phyloP scores from a whole-genome alignment of 2,888 invertebrate genomes.

The Gymnosoma rotundatum region DNA sequence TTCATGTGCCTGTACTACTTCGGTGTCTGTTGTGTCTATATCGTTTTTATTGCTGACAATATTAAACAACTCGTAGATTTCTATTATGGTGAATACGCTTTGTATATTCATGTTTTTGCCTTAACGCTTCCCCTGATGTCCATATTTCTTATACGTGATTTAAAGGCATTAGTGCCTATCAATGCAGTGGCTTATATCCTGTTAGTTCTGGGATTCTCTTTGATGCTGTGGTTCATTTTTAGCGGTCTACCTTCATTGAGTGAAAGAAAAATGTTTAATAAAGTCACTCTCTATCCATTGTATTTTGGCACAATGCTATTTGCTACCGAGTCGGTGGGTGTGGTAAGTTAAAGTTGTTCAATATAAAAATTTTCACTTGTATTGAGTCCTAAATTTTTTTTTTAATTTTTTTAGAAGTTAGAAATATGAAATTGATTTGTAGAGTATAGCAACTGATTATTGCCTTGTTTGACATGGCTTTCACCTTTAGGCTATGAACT shows the following conservation, averaged over 20 bases:
- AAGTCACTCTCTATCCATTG: slow-evolving; percentile 82
- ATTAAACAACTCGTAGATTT: slow-evolving; percentile 87
- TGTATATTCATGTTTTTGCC: background rate
- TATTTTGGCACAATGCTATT: background rate
- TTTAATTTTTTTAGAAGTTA: no score
- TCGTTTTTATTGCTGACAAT: slow-evolving; percentile 94
- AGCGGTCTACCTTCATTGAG: slow-evolving; percentile 73
- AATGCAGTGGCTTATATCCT: background rate
- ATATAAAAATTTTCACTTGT: background rate
- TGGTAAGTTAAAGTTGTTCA: background rate
- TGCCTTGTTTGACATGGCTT: no score
- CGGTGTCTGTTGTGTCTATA: slow-evolving; percentile 98
- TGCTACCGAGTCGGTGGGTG: background rate
- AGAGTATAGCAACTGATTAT: no score
- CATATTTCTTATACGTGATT: slow-evolving; percentile 86
- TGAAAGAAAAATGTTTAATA: slow-evolving; percentile 81
- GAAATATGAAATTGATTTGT: no score
- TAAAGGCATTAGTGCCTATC: slow-evolving; percentile 89
- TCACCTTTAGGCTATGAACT: no score
- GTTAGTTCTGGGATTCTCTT: background rate
- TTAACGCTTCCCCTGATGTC: background rate
- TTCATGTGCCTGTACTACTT: slow-evolving; percentile 93
- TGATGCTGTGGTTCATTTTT: background rate
- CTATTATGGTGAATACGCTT: background rate
- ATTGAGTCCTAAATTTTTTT: no score